Evolutionary conservation across 2,113 vertebrate genomes (phyloP).

Genomic region (Falco punctatus): DNA sequence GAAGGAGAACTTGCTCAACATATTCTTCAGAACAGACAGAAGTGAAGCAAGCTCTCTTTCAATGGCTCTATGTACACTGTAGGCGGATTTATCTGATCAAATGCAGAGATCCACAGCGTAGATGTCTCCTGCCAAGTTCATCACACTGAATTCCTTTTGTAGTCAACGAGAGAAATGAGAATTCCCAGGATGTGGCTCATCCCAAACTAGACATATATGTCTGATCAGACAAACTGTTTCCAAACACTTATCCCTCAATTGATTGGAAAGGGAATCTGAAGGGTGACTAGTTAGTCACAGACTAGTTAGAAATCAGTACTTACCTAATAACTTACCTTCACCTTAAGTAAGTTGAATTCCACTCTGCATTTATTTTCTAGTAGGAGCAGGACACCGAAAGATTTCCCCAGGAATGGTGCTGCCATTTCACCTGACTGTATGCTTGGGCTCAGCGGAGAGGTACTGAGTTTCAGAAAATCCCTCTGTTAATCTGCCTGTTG

Average conservation of each 20-base stretch:
- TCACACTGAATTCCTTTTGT: not conserved
- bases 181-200: slow-evolving; percentile 14
- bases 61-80: not conserved
- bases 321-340: not conserved
- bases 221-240: not conserved
- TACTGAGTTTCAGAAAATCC: not conserved
- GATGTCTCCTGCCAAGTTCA: slow-evolving; percentile 48
- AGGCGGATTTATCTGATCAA: slow-evolving; percentile 58
- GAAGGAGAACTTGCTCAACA: not conserved
- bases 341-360: not conserved
- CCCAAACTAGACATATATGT: not conserved
- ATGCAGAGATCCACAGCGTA: slow-evolving; percentile 2
- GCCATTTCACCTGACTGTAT: not conserved
- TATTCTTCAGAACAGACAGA: slow-evolving; percentile 6
- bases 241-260: not conserved
- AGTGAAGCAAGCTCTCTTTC: slow-evolving; percentile 25
- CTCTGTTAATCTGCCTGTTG: not conserved
- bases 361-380: not conserved
- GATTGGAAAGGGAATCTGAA: not conserved
- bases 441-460: not conserved
- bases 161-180: slow-evolving; percentile 4
- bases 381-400: not conserved
- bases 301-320: not conserved
- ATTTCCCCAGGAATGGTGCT: not conserved
- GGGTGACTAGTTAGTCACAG: not conserved